phyloP scores from a whole-genome alignment of 2,888 invertebrate species.

The Leucania comma region DNA sequence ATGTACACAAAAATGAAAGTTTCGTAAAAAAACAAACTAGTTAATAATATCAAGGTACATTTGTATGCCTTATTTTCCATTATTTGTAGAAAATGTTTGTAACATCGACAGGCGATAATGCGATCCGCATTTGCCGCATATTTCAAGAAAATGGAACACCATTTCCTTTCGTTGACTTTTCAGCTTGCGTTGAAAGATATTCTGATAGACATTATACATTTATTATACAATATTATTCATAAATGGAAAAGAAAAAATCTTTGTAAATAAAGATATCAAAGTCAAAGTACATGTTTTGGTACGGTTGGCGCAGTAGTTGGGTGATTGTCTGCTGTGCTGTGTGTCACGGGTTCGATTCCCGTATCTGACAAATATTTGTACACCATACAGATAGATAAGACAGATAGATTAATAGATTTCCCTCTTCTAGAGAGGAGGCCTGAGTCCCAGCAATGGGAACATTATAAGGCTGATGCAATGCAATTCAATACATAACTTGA shows the following conservation, averaged over 20 bases:
- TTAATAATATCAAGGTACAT: background rate
- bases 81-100: conserved; percentile 14
- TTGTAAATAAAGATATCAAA: background rate
- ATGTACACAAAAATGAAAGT: background rate
- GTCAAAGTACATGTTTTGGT: no score
- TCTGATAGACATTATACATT: conserved; percentile 23
- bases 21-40: background rate
- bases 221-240: conserved; percentile 17
- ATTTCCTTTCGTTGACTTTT: conserved; percentile 36
- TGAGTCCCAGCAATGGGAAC: no score
- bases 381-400: no score
- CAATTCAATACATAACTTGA: no score
- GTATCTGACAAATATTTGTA: no score
- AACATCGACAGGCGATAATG: conserved; percentile 29
- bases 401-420: no score
- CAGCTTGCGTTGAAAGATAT: conserved; percentile 27
- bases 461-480: no score
- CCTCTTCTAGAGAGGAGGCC: no score
- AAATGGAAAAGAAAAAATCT: background rate
- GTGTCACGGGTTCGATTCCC: no score
- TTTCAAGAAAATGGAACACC: conserved; percentile 38
- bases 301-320: no score
- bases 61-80: background rate
- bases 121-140: conserved; percentile 29
- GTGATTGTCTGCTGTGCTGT: no score